Conservation (phyloP, 2,797 vertebrate genomes). For the Epinephelus malabaricus region DNA sequence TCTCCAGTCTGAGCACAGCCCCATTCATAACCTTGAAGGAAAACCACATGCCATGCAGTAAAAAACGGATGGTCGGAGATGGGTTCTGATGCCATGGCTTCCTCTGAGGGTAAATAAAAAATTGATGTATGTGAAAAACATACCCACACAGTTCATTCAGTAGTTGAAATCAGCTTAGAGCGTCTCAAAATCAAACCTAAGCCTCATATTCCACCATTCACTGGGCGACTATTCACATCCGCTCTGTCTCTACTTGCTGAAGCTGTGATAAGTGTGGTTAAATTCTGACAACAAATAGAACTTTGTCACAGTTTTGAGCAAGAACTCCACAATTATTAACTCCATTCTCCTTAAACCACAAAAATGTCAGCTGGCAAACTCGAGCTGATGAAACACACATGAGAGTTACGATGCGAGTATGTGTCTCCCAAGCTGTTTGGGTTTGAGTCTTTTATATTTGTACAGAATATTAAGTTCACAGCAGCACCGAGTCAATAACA, state of each 20-base stretch:
- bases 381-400: neutral
- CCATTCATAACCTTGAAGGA: conserved; percentile 56
- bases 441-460: neutral
- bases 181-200: neutral
- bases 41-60: conserved; percentile 45
- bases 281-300: neutral
- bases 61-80: conserved; percentile 48
- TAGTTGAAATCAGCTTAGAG: conserved; percentile 13
- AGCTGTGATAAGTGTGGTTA: neutral
- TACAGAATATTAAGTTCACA: neutral
- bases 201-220: conserved; percentile 2
- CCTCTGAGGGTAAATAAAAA: conserved; percentile 50
- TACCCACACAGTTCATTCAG: conserved; percentile 1
- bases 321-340: neutral
- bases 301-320: neutral
- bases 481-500: neutral
- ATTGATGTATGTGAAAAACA: conserved; percentile 29
- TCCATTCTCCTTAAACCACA: neutral
- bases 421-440: conserved; percentile 14
- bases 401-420: conserved; percentile 4
- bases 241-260: neutral
- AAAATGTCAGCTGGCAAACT: conserved; percentile 25
- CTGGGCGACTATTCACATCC: neutral
- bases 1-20: conserved; percentile 49
- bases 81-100: conserved; percentile 23